Evolutionary conservation across 2,888 invertebrate genomes (phyloP).

Genomic region (Yponomeuta malinellus): DNA sequence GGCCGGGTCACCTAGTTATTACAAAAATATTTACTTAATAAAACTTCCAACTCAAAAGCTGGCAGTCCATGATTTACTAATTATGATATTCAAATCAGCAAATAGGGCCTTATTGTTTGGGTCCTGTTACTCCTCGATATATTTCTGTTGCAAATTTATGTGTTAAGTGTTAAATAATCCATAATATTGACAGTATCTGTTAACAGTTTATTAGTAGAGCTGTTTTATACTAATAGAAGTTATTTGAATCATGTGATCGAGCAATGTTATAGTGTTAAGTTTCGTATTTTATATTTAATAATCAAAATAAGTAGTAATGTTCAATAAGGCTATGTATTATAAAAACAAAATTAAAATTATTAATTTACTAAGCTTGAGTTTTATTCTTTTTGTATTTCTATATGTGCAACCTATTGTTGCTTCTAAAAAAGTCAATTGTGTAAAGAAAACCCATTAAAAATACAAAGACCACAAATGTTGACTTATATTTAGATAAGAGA

Average conservation of each 20-base stretch:
- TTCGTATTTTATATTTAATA: constrained; percentile 63
- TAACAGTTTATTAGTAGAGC: neutral
- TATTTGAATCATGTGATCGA: constrained; percentile 65
- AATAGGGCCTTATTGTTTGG: neutral
- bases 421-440: too few species aligned
- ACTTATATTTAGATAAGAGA: too few species aligned
- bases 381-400: neutral
- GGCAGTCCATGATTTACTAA: too few species aligned
- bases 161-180: neutral
- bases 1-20: too few species aligned
- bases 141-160: neutral
- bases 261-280: constrained; percentile 61
- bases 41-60: too few species aligned
- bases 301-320: constrained; percentile 35
- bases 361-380: constrained; percentile 60
- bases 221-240: constrained; percentile 23
- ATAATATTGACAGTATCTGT: neutral
- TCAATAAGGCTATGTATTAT: constrained; percentile 69
- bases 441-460: too few species aligned
- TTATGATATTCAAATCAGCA: neutral
- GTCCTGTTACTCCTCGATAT: neutral
- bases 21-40: too few species aligned
- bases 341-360: constrained; percentile 68
- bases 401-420: too few species aligned
- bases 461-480: too few species aligned